Percentiles rank a stretch among this genome's conserved stretches.
These are phyloP conservation scores for Agrochola litura DNA, from an alignment of 2,888 invertebrate genomes.

Conservation along the genomic window DNA sequence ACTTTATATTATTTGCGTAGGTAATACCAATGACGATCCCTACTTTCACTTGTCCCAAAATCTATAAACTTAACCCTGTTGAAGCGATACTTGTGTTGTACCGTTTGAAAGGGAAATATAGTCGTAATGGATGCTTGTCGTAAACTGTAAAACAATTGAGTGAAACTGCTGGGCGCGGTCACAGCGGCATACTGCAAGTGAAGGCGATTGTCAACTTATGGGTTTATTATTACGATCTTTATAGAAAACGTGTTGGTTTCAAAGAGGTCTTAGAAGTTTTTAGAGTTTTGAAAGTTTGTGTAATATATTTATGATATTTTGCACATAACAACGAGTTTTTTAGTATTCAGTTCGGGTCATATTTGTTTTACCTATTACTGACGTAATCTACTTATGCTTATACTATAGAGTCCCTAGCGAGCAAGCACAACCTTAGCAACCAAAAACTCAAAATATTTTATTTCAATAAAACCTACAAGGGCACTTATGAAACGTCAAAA, in stretches of 20 bases:
- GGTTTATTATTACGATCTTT: not conserved
- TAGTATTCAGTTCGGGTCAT: not conserved
- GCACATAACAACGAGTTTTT: not conserved
- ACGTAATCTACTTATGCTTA: not conserved
- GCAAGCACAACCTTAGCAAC: not conserved
- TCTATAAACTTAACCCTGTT: constrained; percentile 15
- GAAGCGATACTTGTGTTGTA: constrained; percentile 24
- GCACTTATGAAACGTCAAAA: too few species aligned
- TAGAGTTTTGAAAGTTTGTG: not conserved
- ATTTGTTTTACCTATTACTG: not conserved
- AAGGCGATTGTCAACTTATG: constrained; percentile 9
- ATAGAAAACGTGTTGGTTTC: not conserved
- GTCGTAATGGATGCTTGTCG: constrained; percentile 40
- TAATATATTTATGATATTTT: not conserved
- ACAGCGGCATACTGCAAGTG: constrained; percentile 7
- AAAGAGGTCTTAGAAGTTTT: not conserved
- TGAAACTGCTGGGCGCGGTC: constrained; percentile 41
- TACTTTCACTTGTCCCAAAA: constrained; percentile 23
- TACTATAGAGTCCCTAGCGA: not conserved
- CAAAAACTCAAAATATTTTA: too few species aligned
- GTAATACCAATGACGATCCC: not conserved
- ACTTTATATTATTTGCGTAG: not conserved
- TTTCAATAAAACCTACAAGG: too few species aligned
- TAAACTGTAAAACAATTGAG: constrained; percentile 45
- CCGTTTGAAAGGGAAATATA: constrained; percentile 37